Evolutionary conservation across 2,888 invertebrate species (phyloP), one percentile per base, ranked within the genome.

Genomic region (Zygogramma bicolorata): DNA sequence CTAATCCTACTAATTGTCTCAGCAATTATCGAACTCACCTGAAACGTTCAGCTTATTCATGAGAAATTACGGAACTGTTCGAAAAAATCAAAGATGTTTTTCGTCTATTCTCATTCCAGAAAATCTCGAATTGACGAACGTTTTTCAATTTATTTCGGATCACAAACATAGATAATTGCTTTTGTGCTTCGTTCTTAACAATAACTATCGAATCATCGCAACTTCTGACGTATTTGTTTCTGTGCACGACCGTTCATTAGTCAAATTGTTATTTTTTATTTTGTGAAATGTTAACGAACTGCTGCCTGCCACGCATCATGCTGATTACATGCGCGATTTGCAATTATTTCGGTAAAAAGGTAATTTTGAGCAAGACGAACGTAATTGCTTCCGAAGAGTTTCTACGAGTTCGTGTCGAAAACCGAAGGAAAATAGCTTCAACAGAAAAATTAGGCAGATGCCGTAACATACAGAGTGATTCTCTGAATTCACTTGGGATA

Each of bases 221-320:
- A 6, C 18, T 62, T 4, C 27, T 62, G 42, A 15, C 25, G 29
- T n/a, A 10, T 7, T 22, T 40, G 42, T 61, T 42, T 15, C 42
- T 40, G n/a, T 38, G 29, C 34, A 18, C 6, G 15, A 38, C 1
- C 22, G 20, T 38, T 22, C 27, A 62, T 62, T 62, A 42, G 42
- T 62, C 8, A 42, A 62, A 60, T 60, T 60, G 60, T 62, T 62
- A 10, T 27, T 40, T 62, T 61, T 62, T 62, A 18, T 27, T n/a
- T 40, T 62, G 22, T 40, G 27, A 42, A 62, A 62, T 62, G 62
- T 62, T 62, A 62, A 62, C 27, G 62, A 62, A 62, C 62, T 40
- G 25, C 27, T 15, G 40, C 25, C 31, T 59, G 20, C 29, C 29
- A 20, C 31, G 59, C 27, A 59, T 29, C 27, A 59, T 29, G 59